Conservation (phyloP, 2,113 vertebrate species). For the Cranoglanis bouderius region DNA sequence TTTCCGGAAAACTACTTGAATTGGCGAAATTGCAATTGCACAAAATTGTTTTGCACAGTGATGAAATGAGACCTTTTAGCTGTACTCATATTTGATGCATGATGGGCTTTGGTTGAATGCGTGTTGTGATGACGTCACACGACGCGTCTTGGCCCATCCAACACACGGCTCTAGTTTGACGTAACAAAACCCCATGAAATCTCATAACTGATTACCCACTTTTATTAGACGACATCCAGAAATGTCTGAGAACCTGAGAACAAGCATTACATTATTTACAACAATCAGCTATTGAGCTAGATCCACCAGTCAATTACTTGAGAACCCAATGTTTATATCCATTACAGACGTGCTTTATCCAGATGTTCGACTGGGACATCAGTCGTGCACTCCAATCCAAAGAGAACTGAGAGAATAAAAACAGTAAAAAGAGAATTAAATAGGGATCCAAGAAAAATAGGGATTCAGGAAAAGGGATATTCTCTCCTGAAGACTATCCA, state of each 20-base stretch:
- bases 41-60: no score
- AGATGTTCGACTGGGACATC: slow-evolving; percentile 34
- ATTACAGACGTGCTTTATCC: slow-evolving; percentile 18
- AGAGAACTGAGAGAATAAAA: slow-evolving; percentile 30
- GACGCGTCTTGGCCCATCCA: background rate
- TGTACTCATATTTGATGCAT: no score
- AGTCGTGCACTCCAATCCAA: slow-evolving; percentile 23
- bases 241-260: background rate
- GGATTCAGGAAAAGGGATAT: slow-evolving; percentile 24
- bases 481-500: background rate
- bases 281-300: slow-evolving; percentile 18
- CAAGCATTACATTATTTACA: background rate
- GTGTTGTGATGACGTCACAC: no score
- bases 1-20: no score
- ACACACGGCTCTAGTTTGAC: background rate
- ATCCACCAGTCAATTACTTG: background rate
- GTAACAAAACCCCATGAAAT: background rate
- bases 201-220: background rate
- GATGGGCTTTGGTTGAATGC: no score
- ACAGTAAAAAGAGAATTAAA: slow-evolving; percentile 11
- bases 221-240: background rate
- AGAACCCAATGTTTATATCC: slow-evolving; percentile 23
- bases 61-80: no score
- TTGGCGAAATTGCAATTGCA: no score
- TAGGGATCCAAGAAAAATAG: slow-evolving; percentile 36